Base-by-base conservation (phyloP, 2,113 vertebrate genomes). In the Oreocharis arfaki region DNA sequence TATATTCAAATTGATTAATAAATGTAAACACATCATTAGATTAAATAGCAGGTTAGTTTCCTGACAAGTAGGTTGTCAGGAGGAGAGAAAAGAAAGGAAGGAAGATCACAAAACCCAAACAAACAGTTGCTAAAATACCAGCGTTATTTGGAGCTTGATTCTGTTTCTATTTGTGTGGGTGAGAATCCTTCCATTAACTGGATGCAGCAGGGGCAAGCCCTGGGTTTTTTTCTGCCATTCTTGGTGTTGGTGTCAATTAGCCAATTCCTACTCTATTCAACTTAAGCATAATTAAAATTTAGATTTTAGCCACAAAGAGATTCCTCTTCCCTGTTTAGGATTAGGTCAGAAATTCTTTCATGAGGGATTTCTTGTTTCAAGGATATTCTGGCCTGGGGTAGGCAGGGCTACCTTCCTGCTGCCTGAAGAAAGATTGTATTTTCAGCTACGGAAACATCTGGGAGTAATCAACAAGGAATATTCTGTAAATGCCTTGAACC, bases 11-110 rank as follows among this genome's bases (percentile, higher is more conserved):
- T 15, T 70, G 68, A 93, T 94, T 91, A 96, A 95, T 96, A 94
- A 93, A 97, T 84, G 56, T 92, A 94, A 95, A 81, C 84, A 95
- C 81, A 92, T 96, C 64, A 94, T 95, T 95, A 78, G 56, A 96
- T 95, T 96, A 97, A 95, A 93, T 90, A 93, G 46, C 35, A 87
- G 78, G 83, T 84, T 95, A 86, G 92, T 68, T 93, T 49, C 75
- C 90, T 90, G 76, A 88, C 80, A 93, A 53, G 68, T 65, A 56
- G 20, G 16, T 16, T 97, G 95, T 95, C 94, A 91, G 47, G 9
- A 92, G 41, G 7, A 76, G 33, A 74, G 55, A 47, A 90, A 63
- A 90, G 67, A 74, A 84, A 59, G n/a, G 71, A 63, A 67, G 30
- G 70, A 23, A 74, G 61, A 83, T 75, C 63, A 78, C 56, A 65